A percentile compares a stretch with the other conserved stretches of the same genome.
Evolutionary conservation across 2,113 vertebrate genomes (phyloP).

Genomic region (Urocitellus parryii): DNA sequence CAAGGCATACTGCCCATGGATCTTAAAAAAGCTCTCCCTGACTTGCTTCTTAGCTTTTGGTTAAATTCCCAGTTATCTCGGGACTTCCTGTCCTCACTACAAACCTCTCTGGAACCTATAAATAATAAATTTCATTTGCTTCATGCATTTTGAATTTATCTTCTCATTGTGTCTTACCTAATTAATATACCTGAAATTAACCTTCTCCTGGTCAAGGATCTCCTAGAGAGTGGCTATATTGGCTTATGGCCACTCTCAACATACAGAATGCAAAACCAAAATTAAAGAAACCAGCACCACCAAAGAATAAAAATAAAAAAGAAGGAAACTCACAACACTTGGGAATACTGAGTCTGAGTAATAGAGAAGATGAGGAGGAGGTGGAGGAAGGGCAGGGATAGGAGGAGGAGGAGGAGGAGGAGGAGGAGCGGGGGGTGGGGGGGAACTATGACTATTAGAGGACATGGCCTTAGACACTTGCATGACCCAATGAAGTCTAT

Average conservation of each 20-base stretch:
- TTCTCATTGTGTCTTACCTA: neutral
- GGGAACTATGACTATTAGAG: neutral
- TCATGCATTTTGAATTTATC: neutral
- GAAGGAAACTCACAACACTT: neutral
- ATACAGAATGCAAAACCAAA: neutral
- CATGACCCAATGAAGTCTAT: neutral
- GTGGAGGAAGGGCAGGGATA: no score
- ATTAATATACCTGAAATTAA: neutral
- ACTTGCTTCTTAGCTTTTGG: neutral
- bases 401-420: neutral
- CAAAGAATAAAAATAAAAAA: no score
- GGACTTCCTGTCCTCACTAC: neutral
- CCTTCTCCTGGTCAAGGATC: neutral
- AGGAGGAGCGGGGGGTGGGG: no score
- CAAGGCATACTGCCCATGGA: neutral
- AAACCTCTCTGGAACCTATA: neutral
- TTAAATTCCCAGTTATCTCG: no score
- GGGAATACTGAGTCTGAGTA: neutral
- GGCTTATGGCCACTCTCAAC: neutral
- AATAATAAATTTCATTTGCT: neutral
- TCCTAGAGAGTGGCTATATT: neutral
- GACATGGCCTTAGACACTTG: neutral
- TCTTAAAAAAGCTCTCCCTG: neutral
- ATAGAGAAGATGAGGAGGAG: neutral
- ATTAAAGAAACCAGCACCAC: neutral